Evolutionary conservation across 2,888 invertebrate species (phyloP), one percentile per base, ranked within the genome.

Genomic region (Apodemia mormo): DNA sequence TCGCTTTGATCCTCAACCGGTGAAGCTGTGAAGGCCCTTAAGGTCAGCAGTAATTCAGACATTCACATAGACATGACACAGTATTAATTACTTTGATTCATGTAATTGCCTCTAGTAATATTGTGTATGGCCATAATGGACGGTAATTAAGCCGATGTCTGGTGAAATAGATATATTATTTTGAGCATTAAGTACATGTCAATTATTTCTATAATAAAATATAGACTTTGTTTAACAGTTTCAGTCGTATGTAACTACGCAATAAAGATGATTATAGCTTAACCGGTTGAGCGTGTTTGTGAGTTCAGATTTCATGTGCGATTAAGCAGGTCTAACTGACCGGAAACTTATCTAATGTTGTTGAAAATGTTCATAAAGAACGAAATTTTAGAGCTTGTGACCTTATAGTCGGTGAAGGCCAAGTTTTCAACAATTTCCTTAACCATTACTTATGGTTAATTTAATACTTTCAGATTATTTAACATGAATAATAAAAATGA

Each of bases 301-400:
- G 69, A 73, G 67, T 70, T 64, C 65, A 70, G 65, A 73, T 72
- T 73, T 69, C 68, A 75, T 73, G 73, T 72, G 66, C 73, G 71
- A 71, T 75, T 76, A 74, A 74, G 72, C 75, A 70, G 71, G 71
- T 72, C 67, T 56, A 73, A 76, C 73, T 74, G 74, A 75, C 76
- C 76, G 76, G 76, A 75, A 76, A 75, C 71, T 64, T n/a, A 52
- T 61, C 61, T 61, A 61, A 61, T 61, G 61, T 61, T 37, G 61
- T 61, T 61, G 37, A 61, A 61, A 61, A 14, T 33, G 61, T 61
- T 61, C 33, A 61, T 61, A 61, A 33, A 29, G 33, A 61, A 37
- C 14, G 14, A 61, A 61, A 61, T 61, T 30, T 58, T 56, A 67
- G 65, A 70, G 61, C 61, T 37, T 14, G 14, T 49, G 61, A 61